phyloP scores from a whole-genome alignment of 2,113 vertebrate genomes.

The Larimichthys polyactis region DNA sequence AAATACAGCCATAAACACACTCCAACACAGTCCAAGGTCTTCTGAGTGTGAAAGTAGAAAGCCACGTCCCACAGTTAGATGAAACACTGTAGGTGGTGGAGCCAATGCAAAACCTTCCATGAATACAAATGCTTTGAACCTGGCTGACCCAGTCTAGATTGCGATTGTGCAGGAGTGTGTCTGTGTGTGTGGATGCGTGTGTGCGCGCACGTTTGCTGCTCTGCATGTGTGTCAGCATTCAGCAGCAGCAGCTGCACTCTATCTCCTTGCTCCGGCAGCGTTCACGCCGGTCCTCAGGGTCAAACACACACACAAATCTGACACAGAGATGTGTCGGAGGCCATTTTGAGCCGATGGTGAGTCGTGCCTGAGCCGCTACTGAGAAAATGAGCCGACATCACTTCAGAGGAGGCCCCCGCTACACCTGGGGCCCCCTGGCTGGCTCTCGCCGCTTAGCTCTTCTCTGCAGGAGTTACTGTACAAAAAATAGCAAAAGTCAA shows the following conservation, averaged over 20 bases:
- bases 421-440: slow-evolving; percentile 62
- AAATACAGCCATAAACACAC: slow-evolving; percentile 73
- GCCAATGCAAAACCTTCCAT: slow-evolving; percentile 81
- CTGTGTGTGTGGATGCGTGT: slow-evolving; percentile 39
- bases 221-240: slow-evolving; percentile 74
- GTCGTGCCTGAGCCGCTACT: slow-evolving; percentile 72
- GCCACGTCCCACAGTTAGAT: slow-evolving; percentile 75
- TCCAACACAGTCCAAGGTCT: slow-evolving; percentile 72
- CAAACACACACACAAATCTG: slow-evolving; percentile 80
- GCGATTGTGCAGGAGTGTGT: slow-evolving; percentile 64
- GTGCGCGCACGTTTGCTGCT: slow-evolving; percentile 10
- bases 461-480: slow-evolving; percentile 54
- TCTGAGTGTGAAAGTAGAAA: slow-evolving; percentile 74
- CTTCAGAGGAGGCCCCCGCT: slow-evolving; percentile 67
- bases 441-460: slow-evolving; percentile 48
- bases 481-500: slow-evolving; percentile 44
- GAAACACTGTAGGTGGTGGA: slow-evolving; percentile 82
- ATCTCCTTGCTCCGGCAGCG: slow-evolving; percentile 73
- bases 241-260: slow-evolving; percentile 73
- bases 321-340: slow-evolving; percentile 78
- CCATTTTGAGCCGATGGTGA: slow-evolving; percentile 76
- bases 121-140: slow-evolving; percentile 84
- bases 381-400: slow-evolving; percentile 79
- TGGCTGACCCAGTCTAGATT: slow-evolving; percentile 78
- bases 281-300: slow-evolving; percentile 75